Conservation (phyloP, 2,113 vertebrate species). For the Brevimyrus niger region DNA sequence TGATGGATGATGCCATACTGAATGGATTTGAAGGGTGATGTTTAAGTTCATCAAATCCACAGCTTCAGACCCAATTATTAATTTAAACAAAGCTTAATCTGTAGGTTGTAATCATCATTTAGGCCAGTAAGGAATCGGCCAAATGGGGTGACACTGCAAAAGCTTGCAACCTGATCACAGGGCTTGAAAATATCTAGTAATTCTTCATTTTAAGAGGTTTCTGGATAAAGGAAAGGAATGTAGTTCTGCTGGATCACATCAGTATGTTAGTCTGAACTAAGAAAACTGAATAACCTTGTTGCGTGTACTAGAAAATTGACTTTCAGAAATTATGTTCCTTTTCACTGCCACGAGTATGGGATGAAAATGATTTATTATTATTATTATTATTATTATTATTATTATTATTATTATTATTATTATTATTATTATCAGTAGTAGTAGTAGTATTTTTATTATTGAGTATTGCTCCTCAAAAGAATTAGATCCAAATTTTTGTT, state of each 20-base stretch:
- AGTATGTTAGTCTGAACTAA: not conserved
- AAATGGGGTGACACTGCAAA: not conserved
- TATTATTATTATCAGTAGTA: too few relatives aligned
- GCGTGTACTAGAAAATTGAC: not conserved
- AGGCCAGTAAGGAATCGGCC: not conserved
- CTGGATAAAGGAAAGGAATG: not conserved
- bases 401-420: not conserved
- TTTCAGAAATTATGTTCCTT: not conserved
- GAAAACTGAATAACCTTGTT: not conserved
- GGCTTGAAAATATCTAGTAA: not conserved
- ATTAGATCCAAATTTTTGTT: not conserved
- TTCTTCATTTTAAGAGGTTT: not conserved
- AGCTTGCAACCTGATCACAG: not conserved
- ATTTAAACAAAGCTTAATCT: not conserved
- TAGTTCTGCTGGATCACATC: not conserved
- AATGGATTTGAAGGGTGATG: not conserved
- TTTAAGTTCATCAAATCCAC: not conserved
- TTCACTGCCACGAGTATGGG: not conserved
- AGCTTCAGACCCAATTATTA: not conserved
- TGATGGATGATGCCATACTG: not conserved
- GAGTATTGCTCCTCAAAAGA: not conserved
- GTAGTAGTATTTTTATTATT: not conserved
- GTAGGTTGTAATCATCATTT: not conserved
- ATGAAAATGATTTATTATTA: too few relatives aligned
- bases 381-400: not conserved